phyloP scores from a whole-genome alignment of 1,140 invertebrate species.

The Plectus sambesii region DNA sequence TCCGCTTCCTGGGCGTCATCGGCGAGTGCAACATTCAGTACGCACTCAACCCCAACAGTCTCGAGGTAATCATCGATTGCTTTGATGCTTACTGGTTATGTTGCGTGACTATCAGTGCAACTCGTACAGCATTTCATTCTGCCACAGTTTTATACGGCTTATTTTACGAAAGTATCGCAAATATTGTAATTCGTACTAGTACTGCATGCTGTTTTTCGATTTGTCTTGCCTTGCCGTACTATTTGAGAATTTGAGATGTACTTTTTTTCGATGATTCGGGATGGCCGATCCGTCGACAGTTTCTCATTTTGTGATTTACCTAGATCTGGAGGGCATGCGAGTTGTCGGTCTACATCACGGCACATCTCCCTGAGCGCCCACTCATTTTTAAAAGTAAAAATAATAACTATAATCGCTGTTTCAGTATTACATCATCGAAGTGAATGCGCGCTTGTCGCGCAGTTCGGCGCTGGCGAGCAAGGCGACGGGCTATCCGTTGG shows the following conservation, averaged over 20 bases:
- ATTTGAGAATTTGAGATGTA: no score
- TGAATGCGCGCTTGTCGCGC: constrained; percentile 84
- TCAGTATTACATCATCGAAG: constrained; percentile 53
- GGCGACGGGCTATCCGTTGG: constrained; percentile 66
- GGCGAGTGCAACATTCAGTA: constrained; percentile 99
- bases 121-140: no score
- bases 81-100: constrained; percentile 5
- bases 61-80: constrained; percentile 57
- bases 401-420: background rate
- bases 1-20: constrained; percentile 79
- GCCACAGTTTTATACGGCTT: no score
- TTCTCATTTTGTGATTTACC: no score
- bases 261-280: no score
- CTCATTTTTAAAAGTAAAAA: background rate
- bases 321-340: no score
- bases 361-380: constrained; percentile 11
- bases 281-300: constrained; percentile 8
- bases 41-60: constrained; percentile 76
- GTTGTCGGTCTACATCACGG: no score
- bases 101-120: no score
- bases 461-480: constrained; percentile 92
- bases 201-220: no score
- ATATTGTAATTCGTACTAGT: no score
- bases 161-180: no score
- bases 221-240: no score